Percentiles rank a stretch among this genome's conserved stretches.
Evolutionary conservation across 2,797 vertebrate species (phyloP).

Genomic region (Ptychobarbus kaznakovi): DNA sequence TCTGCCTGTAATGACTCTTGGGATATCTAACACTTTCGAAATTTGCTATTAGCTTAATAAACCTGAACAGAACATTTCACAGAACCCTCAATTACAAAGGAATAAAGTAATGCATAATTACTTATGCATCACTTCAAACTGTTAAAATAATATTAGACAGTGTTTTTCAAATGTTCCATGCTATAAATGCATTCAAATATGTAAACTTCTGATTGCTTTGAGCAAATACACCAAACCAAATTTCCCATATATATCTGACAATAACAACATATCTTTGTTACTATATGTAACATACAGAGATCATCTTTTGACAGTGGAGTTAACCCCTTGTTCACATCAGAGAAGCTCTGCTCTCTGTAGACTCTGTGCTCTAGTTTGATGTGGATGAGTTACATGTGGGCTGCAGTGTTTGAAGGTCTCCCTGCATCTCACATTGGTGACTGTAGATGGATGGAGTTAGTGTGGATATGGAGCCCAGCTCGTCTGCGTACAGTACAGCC

Average conservation of each 20-base stretch:
- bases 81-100: constrained; percentile 96
- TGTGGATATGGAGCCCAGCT: constrained; percentile 43
- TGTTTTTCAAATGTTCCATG: background rate
- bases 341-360: constrained; percentile 25
- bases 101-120: constrained; percentile 95
- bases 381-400: constrained; percentile 41
- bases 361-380: constrained; percentile 9
- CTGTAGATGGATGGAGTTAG: constrained; percentile 58
- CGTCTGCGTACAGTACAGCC: constrained; percentile 39
- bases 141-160: background rate
- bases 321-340: background rate
- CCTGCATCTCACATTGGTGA: constrained; percentile 10
- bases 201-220: background rate
- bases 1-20: background rate
- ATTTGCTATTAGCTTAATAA: background rate
- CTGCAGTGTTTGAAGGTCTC: constrained; percentile 23
- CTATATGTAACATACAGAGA: background rate
- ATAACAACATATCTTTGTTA: background rate
- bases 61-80: background rate
- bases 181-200: background rate
- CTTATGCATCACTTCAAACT: background rate
- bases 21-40: background rate
- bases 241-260: background rate
- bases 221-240: background rate
- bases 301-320: background rate